Conservation (phyloP, 2,888 invertebrate species). For the Cheilosia impressa region DNA sequence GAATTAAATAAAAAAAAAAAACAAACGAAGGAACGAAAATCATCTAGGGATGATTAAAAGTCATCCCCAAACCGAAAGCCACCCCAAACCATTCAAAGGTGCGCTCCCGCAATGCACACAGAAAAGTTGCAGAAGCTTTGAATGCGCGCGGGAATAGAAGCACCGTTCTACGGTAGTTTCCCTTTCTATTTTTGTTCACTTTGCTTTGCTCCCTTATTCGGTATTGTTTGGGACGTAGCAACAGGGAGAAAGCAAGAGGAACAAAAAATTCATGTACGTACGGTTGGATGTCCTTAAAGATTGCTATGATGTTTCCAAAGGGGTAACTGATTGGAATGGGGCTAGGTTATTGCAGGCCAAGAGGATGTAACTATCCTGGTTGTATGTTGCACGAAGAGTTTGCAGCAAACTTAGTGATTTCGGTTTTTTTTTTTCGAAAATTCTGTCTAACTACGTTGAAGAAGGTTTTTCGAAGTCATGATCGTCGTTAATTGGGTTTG, state of each 20-base stretch:
- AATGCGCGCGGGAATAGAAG: constrained; percentile 53
- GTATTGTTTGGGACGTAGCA: constrained; percentile 66
- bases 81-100: not conserved
- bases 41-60: constrained; percentile 48
- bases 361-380: not conserved
- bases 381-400: not conserved
- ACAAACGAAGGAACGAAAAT: not conserved
- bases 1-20: constrained; percentile 28
- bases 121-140: constrained; percentile 41
- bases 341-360: constrained; percentile 9
- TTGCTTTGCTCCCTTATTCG: constrained; percentile 54
- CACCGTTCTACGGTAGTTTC: constrained; percentile 51
- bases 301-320: not conserved
- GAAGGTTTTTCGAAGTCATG: too few species aligned
- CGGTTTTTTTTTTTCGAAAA: not conserved
- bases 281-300: constrained; percentile 28
- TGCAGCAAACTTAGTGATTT: not conserved
- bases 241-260: constrained; percentile 36
- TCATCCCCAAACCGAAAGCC: constrained; percentile 11
- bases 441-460: not conserved
- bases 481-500: too few species aligned
- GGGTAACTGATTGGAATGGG: constrained; percentile 15
- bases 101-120: constrained; percentile 21
- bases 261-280: not conserved
- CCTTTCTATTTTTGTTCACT: constrained; percentile 51